These are phyloP conservation scores for Mionectes macconnelli DNA, from an alignment of 2,113 vertebrate species.

Conservation along the genomic window DNA sequence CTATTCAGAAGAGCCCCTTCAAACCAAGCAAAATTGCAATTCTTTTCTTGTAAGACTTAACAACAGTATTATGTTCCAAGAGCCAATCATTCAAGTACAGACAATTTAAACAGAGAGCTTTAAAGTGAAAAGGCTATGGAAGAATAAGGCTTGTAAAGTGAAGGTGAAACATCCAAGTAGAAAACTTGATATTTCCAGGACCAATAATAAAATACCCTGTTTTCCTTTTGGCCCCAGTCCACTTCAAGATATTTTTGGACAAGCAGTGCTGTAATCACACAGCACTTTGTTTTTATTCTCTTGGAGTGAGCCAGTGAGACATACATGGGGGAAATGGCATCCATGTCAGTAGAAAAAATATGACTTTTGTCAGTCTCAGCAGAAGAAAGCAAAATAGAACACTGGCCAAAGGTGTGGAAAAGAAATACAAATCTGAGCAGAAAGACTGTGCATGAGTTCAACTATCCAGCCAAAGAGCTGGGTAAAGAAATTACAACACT, in stretches of 20 bases:
- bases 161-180: neutral
- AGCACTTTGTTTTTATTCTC: neutral
- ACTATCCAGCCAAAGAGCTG: neutral
- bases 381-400: neutral
- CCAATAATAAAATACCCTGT: neutral
- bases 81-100: neutral
- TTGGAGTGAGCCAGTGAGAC: neutral
- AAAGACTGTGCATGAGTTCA: neutral
- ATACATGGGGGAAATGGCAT: rapidly evolving
- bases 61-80: neutral
- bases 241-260: neutral
- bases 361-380: neutral
- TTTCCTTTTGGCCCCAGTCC: neutral
- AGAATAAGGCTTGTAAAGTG: neutral
- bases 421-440: too few species aligned
- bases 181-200: neutral
- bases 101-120: conserved; percentile 3
- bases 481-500: neutral
- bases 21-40: neutral
- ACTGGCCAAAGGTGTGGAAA: neutral
- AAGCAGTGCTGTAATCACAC: neutral
- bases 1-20: neutral
- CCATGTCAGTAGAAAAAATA: neutral
- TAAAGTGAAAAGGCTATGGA: neutral
- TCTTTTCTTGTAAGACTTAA: neutral